Percentiles rank a stretch among this genome's conserved stretches.
phyloP scores from a whole-genome alignment of 2,797 vertebrate genomes.

The Rhynchonycteris naso region DNA sequence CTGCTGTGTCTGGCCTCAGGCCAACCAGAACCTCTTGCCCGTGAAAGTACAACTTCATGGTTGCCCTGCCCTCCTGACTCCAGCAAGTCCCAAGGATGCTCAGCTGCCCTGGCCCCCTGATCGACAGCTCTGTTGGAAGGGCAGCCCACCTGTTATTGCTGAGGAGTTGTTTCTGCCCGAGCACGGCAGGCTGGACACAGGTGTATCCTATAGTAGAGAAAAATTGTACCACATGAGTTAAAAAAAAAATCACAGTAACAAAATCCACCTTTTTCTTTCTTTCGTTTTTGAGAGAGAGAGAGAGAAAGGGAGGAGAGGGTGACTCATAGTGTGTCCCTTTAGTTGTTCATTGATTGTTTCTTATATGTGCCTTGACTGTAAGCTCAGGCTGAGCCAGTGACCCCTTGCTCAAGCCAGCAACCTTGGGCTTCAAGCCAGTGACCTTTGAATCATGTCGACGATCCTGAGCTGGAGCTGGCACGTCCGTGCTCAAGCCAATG shows the following conservation, averaged over 20 bases:
- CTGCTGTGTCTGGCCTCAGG: background rate
- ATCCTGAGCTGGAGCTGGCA: too few species aligned
- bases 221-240: background rate
- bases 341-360: too few species aligned
- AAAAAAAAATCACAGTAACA: background rate
- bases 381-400: too few species aligned
- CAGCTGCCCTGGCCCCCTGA: background rate
- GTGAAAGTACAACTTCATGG: background rate
- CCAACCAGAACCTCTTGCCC: background rate
- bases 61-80: background rate
- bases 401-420: too few species aligned
- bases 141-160: background rate
- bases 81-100: background rate
- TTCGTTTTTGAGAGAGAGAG: too few species aligned
- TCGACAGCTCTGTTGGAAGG: background rate
- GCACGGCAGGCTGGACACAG: background rate
- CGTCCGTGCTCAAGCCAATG: too few species aligned
- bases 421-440: too few species aligned
- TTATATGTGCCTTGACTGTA: too few species aligned
- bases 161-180: background rate
- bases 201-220: accelerated
- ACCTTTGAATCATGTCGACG: too few species aligned
- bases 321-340: too few species aligned
- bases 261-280: background rate
- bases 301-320: too few species aligned